Conservation (phyloP, 2,797 vertebrate genomes). For the Esox masquinongy region DNA sequence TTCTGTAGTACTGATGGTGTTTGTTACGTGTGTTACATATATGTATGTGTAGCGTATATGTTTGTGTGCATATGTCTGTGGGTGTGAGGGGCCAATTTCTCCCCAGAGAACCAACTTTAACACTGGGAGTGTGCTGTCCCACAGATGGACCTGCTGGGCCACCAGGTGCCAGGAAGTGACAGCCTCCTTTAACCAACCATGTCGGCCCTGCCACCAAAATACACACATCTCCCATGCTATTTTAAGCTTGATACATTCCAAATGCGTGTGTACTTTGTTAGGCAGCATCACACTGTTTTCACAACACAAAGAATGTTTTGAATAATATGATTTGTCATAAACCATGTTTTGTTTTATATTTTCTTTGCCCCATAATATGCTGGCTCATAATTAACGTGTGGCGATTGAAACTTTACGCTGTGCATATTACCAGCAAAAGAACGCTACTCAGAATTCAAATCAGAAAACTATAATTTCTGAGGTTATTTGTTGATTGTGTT, state of each 20-base stretch:
- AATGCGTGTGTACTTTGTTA: neutral
- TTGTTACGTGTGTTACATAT: neutral
- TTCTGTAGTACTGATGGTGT: neutral
- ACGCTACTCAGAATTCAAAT: neutral
- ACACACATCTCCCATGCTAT: conserved; percentile 19
- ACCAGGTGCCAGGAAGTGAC: conserved; percentile 35
- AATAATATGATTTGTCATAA: neutral
- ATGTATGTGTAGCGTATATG: neutral
- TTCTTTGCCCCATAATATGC: neutral
- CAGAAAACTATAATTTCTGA: neutral
- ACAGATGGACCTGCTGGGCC: conserved; percentile 72
- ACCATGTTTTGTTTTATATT: neutral
- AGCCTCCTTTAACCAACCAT: conserved; percentile 10
- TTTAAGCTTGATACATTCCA: conserved; percentile 34
- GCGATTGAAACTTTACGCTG: neutral
- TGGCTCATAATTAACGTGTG: neutral
- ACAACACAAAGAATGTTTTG: neutral
- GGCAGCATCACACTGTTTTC: neutral
- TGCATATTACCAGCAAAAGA: neutral
- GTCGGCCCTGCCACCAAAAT: conserved; percentile 33
- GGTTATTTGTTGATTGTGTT: conserved; percentile 1
- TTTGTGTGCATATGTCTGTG: neutral
- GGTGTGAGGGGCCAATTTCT: neutral
- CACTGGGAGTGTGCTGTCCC: conserved; percentile 69
- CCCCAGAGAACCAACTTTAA: conserved; percentile 53